These are phyloP conservation scores for Jaculus jaculus DNA, from an alignment of 2,113 vertebrate genomes.

Conservation along the genomic window DNA sequence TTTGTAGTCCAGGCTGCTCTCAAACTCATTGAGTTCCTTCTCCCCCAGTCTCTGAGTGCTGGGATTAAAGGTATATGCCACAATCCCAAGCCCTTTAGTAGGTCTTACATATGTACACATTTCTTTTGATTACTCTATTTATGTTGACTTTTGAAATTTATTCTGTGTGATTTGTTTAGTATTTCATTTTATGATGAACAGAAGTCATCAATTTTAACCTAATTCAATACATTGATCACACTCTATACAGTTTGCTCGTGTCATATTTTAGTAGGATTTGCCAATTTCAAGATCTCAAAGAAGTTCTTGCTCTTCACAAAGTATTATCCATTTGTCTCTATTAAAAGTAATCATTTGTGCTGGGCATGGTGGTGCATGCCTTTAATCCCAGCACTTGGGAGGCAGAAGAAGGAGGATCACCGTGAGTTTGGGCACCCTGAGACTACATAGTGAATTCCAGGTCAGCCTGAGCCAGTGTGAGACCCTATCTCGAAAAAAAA, in stretches of 20 bases:
- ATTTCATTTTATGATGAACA: not conserved
- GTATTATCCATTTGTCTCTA: not conserved
- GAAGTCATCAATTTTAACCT: not conserved
- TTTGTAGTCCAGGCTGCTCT: too few relatives aligned
- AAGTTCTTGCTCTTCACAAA: not conserved
- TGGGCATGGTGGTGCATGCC: too few relatives aligned
- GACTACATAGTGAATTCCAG: too few relatives aligned
- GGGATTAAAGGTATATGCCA: too few relatives aligned
- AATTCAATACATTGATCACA: not conserved
- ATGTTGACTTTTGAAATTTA: not conserved
- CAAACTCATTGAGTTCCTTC: too few relatives aligned
- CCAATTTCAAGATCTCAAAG: not conserved
- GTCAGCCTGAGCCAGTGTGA: too few relatives aligned
- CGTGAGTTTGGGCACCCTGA: too few relatives aligned
- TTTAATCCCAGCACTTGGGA: too few relatives aligned
- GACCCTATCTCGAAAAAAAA: too few relatives aligned
- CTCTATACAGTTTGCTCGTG: not conserved
- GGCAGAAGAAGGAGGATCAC: too few relatives aligned
- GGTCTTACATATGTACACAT: not conserved
- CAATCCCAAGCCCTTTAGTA: not conserved
- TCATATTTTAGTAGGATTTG: not conserved
- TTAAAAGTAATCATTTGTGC: too few relatives aligned
- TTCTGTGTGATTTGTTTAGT: not conserved
- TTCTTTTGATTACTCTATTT: not conserved
- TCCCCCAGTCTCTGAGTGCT: too few relatives aligned